Percentiles rank a stretch among this genome's conserved stretches.
phyloP scores from a whole-genome alignment of 2,113 vertebrate genomes.

The Sclerurus mexicanus region DNA sequence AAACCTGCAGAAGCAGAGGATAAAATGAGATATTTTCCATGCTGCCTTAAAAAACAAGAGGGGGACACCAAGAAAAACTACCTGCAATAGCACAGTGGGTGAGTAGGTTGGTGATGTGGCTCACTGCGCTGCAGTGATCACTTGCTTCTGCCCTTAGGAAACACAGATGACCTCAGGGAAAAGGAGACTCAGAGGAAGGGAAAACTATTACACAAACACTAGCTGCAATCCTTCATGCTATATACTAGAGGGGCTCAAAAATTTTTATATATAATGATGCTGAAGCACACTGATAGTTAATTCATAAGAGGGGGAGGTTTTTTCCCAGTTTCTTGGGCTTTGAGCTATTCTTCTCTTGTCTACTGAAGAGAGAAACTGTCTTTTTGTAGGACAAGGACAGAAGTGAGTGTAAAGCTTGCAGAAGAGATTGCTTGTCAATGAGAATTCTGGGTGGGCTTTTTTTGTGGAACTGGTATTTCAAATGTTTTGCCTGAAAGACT shows the following conservation, averaged over 20 bases:
- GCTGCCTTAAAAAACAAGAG: not conserved
- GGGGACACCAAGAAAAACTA: rapidly evolving
- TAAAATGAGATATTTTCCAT: not conserved
- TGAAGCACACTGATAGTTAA: not conserved
- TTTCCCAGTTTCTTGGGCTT: not conserved
- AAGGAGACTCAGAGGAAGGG: not conserved
- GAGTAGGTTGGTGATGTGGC: not conserved
- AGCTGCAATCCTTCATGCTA: not conserved
- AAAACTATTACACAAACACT: not conserved
- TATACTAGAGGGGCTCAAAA: not conserved
- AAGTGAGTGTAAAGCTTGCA: not conserved
- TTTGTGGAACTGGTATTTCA: not conserved
- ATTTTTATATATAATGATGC: not conserved
- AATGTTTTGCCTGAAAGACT: not conserved
- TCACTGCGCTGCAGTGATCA: not conserved
- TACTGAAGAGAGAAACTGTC: not conserved
- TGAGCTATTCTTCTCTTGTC: not conserved
- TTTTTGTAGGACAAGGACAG: not conserved
- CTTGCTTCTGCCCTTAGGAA: not conserved
- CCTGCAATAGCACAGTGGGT: rapidly evolving
- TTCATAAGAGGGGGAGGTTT: not conserved
- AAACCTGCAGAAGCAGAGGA: not conserved
- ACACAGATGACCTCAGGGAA: not conserved
- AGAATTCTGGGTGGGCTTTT: not conserved
- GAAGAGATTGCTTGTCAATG: not conserved